These are phyloP conservation scores for Lysiphlebus fabarum DNA, from an alignment of 1,140 invertebrate species.

Conservation along the genomic window DNA sequence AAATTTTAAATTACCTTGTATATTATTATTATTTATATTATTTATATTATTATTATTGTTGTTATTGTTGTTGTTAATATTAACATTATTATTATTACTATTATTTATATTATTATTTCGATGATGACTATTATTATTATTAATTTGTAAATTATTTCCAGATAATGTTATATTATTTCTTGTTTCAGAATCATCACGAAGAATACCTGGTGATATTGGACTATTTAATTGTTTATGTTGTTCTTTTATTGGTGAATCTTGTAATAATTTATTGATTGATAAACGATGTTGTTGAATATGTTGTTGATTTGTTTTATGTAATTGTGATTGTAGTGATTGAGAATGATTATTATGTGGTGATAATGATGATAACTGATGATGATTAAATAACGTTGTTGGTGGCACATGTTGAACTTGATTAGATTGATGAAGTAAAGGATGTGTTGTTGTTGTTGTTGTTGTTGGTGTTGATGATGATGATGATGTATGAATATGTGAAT, in stretches of 20 bases:
- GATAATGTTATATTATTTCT: conserved; percentile 11
- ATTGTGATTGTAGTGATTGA: conserved; percentile 30
- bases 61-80: conserved; percentile 46
- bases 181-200: conserved; percentile 29
- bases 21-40: conserved; percentile 56
- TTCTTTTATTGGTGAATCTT: conserved; percentile 23
- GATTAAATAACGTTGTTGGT: conserved; percentile 32
- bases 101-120: conserved; percentile 32
- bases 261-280: conserved; percentile 44
- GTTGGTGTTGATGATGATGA: conserved; percentile 49
- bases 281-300: conserved; percentile 24
- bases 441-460: conserved; percentile 32
- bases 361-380: conserved; percentile 13
- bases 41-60: conserved; percentile 57
- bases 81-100: conserved; percentile 36
- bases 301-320: conserved; percentile 15
- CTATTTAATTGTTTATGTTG: conserved; percentile 20
- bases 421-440: conserved; percentile 34
- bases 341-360: conserved; percentile 1
- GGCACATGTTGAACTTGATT: conserved; percentile 39
- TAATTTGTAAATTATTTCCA: conserved; percentile 25
- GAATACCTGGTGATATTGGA: conserved; percentile 33
- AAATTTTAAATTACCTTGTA: conserved; percentile 74
- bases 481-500: too few species aligned
- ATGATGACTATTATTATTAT: conserved; percentile 32